Evolutionary conservation across 2,797 vertebrate genomes (phyloP), one percentile per base, ranked within the genome.

Genomic region (Platyrinchus mystaceus): DNA sequence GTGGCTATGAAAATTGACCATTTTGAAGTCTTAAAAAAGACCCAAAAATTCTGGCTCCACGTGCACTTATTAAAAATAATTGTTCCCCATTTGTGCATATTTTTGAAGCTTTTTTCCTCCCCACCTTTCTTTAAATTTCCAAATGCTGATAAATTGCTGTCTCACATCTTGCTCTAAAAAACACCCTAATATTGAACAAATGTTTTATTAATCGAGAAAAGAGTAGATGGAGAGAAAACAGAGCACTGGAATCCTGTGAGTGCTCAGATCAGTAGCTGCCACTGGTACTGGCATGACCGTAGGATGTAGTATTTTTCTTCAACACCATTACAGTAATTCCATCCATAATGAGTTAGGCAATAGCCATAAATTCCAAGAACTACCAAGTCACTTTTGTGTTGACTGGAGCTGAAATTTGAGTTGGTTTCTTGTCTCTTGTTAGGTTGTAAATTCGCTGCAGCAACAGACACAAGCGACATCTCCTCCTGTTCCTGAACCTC

Each of bases 391-490:
- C 59, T 53, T 66, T 83, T n/a, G 15, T 10, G 28, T 58, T 87
- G n/a, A 9, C 52, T 70, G 6, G 41, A 81, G 49, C 64, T 92
- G 78, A 89, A 77, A 62, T 66, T 59, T 88, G 80, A 93, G 44
- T 63, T 12, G 14, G 19, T 67, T 93, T 44, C 28, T 87, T 89
- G 52, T 87, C 90, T 95, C 81, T 80, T 75, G 41, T 49, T 81
- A 99, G 99, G 98, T 99, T 84, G 98, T 99, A 94, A 99, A 98
- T 96, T 98, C 98, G 36, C 98, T 99, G 76, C 99, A 99, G 97
- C 98, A 99, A 84, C 99, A 99, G 87, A 97, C 98, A 26, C 98
- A 98, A 97, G 96, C 99, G 97, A 95, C 98, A 5, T 97, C 98
- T 96, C 98, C 98, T 97, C 98, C 95, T 66, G 96, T 95, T 77